Base-by-base conservation (phyloP, 2,888 invertebrate genomes). In the Anoncus sp. region DNA sequence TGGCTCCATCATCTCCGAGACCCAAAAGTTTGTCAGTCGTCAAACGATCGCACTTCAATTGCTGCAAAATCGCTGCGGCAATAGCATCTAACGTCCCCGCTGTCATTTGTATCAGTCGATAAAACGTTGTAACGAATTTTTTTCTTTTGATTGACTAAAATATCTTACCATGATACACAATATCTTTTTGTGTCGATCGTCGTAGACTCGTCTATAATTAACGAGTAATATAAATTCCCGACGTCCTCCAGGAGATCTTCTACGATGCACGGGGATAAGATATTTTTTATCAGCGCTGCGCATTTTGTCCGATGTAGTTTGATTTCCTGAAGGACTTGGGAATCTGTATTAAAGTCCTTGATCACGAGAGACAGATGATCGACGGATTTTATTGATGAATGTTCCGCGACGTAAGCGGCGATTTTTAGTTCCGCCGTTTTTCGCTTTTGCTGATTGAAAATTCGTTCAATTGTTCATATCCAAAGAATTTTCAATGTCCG, bases 141-240 rank as follows among this genome's bases (percentile, higher is more conserved):
- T 51, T 60, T 31, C 7, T 31, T 60, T 77, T 22, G 16, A 31
- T 10, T 22, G 27, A 59, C 70, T 78, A 47, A 79, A 81, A 63
- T 76, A 81, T 14, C 76, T 67, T 3, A 82, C 63, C 79, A 76
- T 81, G 14, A 82, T 43, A 59, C 82, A 82, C 45, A 81, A 18
- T 5, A 31, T 31, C 59, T 79, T 66, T 47, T 72, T 20, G 70
- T 73, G 18, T 76, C 70, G 5, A 84, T 76, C 74, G 81, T 82
- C 31, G 85, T 87, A 40, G 82, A 86, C 80, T 87, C 85, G 62
- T 87, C 86, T 18, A 85, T 81, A 57, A 85, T 85, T 12, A 85
- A 63, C 0, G 87, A 87, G 38, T 82, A 86, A 24, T 82, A 77
- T 51, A 66, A 83, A 76, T 86, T 73, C 47, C 84, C 85, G 35